Base-by-base conservation (phyloP, 2,888 invertebrate genomes). In the Steinernema carpocapsae region DNA sequence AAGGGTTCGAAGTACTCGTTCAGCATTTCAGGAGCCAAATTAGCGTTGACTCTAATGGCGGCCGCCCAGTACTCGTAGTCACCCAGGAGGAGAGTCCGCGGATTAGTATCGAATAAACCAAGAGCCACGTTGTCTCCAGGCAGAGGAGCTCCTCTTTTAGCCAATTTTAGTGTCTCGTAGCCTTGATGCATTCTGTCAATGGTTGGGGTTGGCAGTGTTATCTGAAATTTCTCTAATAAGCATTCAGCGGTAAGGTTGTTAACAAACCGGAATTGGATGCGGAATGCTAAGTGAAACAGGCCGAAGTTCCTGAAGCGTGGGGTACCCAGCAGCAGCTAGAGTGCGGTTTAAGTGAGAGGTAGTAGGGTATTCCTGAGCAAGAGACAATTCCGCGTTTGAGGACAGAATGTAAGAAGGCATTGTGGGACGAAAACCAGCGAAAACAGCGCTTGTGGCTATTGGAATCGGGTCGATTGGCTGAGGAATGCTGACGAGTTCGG, bases 251-350 rank as follows among this genome's bases (percentile, higher is more conserved):
- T 10, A 51, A 51, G n/a, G 19, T 19, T 12, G 51, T 10, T 2
- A 56, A 6, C 3, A 6, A 7, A 56, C 56, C 56, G 14, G 22
- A 56, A 56, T 14, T 4, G 56, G 6, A 14, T 56, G 56, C 6
- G 56, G 56, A 7, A 56, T 56, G 6, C 56, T 26, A 6, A 56
- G 56, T 6, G 56, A 26, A 26, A 56, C 56, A 4, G 56, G 56
- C 56, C 26, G 56, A 6, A 56, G 56, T 56, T 56, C 56, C 22
- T 56, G 56, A 26, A 56, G 56, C 26, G 56, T 56, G 22, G 56
- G 56, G 26, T 56, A 56, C 24, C 24, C 7, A 7, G 10, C 26
- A 22, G 24, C 56, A 14, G 22, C 6, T 6, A 19, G 22, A 4
- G 22, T 26, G 10, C 26, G 12, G 56, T 22, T 26, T 26, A 56